Conservation (phyloP, 2,888 invertebrate species). For the Micropterix aruncella region DNA sequence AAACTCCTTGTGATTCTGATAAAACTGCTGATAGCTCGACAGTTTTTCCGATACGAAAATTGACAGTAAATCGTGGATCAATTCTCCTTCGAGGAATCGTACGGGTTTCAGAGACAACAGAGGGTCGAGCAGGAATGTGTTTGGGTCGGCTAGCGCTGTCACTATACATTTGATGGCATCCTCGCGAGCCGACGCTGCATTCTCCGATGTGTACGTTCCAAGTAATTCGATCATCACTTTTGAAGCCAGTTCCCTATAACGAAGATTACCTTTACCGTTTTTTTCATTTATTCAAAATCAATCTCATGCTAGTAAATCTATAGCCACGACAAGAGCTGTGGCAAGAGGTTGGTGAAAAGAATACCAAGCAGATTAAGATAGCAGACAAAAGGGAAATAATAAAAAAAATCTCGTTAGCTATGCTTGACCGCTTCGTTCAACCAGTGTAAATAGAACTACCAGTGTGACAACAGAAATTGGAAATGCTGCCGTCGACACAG, state of each 20-base stretch:
- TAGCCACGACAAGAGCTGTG: too few species aligned
- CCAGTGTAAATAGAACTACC: too few species aligned
- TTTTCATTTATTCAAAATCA: too few species aligned
- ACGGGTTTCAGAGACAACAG: constrained; percentile 88
- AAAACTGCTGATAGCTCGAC: constrained; percentile 83
- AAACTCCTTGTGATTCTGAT: constrained; percentile 84
- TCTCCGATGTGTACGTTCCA: constrained; percentile 93
- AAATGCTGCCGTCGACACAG: too few species aligned
- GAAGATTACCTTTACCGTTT: too few species aligned
- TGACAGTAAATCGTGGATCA: constrained; percentile 84
- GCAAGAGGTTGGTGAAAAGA: too few species aligned
- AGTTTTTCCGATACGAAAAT: constrained; percentile 93
- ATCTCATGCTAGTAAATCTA: too few species aligned
- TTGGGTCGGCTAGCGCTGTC: constrained; percentile 89
- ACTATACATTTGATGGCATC: constrained; percentile 95
- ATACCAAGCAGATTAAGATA: too few species aligned
- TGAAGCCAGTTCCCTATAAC: constrained; percentile 71
- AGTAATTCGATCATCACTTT: constrained; percentile 95
- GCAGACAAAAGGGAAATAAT: too few species aligned
- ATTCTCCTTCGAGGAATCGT: constrained; percentile 85
- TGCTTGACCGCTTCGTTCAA: too few species aligned
- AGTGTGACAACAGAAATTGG: too few species aligned
- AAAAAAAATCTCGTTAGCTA: too few species aligned
- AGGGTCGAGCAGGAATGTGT: constrained; percentile 90
- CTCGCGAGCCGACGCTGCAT: constrained; percentile 91